A percentile compares a stretch with the other conserved stretches of the same genome.
Conservation (phyloP, 2,797 vertebrate genomes). For the Avahi laniger region DNA sequence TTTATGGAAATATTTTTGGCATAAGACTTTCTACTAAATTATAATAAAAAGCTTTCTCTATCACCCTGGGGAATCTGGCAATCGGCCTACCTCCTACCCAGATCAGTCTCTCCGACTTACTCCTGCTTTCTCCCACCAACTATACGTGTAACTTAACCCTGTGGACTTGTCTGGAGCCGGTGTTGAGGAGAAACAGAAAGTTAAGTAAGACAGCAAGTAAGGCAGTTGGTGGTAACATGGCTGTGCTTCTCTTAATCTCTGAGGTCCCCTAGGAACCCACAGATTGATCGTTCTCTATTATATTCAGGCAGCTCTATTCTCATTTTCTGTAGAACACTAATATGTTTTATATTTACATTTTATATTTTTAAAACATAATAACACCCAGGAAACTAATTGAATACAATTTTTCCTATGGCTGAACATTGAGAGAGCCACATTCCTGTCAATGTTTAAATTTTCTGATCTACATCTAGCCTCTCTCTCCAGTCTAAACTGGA, state of each 20-base stretch:
- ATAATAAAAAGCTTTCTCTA: conserved; percentile 74
- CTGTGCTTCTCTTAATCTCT: background rate
- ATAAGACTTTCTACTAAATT: conserved; percentile 74
- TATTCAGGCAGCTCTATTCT: background rate
- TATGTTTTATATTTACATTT: conserved; percentile 1
- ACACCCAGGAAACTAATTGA: background rate
- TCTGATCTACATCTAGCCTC: background rate
- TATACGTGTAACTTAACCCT: conserved; percentile 24
- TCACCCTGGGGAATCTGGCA: conserved; percentile 77
- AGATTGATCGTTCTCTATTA: background rate
- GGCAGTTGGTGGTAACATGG: background rate
- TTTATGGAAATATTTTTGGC: conserved; percentile 80
- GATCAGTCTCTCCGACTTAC: conserved; percentile 67
- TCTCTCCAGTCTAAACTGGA: background rate
- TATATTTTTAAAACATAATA: background rate
- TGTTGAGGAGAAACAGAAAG: conserved; percentile 23
- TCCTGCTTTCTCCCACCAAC: conserved; percentile 17
- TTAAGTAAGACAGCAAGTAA: background rate
- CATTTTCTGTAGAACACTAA: conserved; percentile 12
- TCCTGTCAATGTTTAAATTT: background rate
- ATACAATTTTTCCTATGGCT: background rate
- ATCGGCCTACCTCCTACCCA: conserved; percentile 79
- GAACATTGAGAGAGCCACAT: background rate
- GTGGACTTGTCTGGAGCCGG: conserved; percentile 50
- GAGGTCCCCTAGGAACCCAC: background rate